Evolutionary conservation across 2,888 invertebrate species (phyloP), one percentile per base, ranked within the genome.

Genomic region (Abrostola tripartita): DNA sequence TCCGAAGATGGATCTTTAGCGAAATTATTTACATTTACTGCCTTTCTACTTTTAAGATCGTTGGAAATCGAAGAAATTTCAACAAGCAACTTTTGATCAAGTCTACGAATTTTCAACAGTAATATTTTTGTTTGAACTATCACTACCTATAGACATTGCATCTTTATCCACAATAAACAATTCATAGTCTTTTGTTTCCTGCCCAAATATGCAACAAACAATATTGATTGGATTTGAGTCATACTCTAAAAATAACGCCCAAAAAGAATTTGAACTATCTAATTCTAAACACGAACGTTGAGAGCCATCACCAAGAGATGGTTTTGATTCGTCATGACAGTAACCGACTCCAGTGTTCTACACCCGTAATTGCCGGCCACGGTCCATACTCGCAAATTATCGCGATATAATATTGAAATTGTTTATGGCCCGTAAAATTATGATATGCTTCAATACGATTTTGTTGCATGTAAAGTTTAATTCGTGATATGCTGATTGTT

Each of bases 291-390:
- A 68, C 78, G 76, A 76, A 79, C 68, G 77, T 74, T 74, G 78
- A 81, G 68, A 76, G 81, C 82, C 82, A 79, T 81, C 79, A 76
- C 78, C 81, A 82, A 85, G 85, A 82, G 81, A 83, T 81, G 76
- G 86, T 90, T 90, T 71, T 74, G 76, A 90, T 90, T 90, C 88
- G 90, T 89, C 89, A 90, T 88, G 87, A 88, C 78, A 79, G 79
- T 87, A 83, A 87, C 86, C 79, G 82, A 84, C 77, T 81, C 71
- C 77, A 84, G 80, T 82, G 78, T 81, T 78, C 79, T 84, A 84
- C 78, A 38, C 49, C 53, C 69, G 81, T 85, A 84, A 87, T 84
- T 81, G 83, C 82, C 76, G 74, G 80, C 75, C 61, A 81, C 79
- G 77, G 73, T 78, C 80, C 70, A 81, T 81, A 85, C 79, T 81